phyloP scores from a whole-genome alignment of 2,113 vertebrate species.

The Ifrita kowaldi region DNA sequence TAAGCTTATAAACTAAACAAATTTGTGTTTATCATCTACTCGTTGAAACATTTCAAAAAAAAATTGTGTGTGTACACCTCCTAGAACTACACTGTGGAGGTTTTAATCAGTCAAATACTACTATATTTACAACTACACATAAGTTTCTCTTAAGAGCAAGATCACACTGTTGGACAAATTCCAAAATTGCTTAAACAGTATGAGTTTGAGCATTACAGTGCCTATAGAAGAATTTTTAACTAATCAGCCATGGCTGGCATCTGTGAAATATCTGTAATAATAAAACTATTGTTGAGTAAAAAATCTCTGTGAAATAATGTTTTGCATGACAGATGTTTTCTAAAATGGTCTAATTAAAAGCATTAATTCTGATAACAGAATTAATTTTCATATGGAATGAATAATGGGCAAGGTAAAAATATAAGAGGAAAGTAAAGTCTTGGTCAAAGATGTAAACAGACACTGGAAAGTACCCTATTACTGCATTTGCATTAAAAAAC shows the following conservation, averaged over 20 bases:
- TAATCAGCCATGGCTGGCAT: not conserved
- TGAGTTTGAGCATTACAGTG: not conserved
- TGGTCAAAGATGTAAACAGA: not conserved
- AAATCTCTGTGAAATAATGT: not conserved
- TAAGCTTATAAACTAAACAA: not conserved
- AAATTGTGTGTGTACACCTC: not conserved
- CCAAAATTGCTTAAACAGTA: not conserved
- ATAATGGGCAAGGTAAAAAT: not conserved
- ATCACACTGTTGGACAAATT: not conserved
- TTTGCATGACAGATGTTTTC: not conserved
- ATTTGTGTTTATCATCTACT: not conserved
- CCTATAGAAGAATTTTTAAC: not conserved
- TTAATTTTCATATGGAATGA: not conserved
- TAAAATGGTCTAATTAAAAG: not conserved
- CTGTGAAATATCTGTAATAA: not conserved
- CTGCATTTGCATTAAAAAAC: not conserved
- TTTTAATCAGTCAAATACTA: not conserved
- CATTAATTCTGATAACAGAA: not conserved
- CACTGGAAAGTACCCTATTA: not conserved
- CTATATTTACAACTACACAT: not conserved
- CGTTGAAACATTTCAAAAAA: fast-evolving
- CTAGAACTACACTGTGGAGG: not conserved
- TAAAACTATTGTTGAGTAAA: not conserved
- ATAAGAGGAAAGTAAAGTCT: not conserved
- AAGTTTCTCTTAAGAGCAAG: not conserved